A percentile compares a stretch with the other conserved stretches of the same genome.
phyloP scores from a whole-genome alignment of 2,888 invertebrate species.

The Julus scanicus region DNA sequence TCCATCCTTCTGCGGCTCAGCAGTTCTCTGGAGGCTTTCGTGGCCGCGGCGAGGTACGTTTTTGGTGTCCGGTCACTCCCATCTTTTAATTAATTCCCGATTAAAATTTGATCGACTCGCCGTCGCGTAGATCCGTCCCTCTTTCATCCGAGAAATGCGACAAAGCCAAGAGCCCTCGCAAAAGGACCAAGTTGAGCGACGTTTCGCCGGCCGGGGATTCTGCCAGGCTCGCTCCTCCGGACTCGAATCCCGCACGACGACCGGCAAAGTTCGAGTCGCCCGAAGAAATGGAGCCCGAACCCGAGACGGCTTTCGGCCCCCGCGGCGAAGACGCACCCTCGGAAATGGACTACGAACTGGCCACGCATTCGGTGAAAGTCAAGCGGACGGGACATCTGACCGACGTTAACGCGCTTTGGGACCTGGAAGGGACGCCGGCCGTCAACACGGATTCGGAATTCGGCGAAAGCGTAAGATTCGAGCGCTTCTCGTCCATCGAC shows the following conservation, averaged over 20 bases:
- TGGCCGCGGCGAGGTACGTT: neutral
- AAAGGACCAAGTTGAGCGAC: neutral
- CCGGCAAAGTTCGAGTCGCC: neutral
- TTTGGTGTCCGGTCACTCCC: no score
- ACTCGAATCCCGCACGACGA: neutral
- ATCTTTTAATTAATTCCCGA: no score
- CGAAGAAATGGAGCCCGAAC: neutral
- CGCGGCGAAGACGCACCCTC: neutral
- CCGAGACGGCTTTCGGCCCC: neutral
- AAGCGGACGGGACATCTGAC: slow-evolving; percentile 71
- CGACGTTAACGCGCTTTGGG: slow-evolving; percentile 72
- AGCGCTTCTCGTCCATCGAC: slow-evolving; percentile 69
- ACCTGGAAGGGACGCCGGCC: slow-evolving; percentile 65
- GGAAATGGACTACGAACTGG: slow-evolving; percentile 68
- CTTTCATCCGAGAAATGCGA: neutral
- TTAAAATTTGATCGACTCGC: no score
- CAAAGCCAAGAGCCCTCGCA: neutral
- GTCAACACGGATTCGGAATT: slow-evolving; percentile 64
- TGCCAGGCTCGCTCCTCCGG: neutral
- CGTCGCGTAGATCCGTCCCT: neutral
- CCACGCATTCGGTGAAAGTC: slow-evolving; percentile 72
- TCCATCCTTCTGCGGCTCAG: slow-evolving; percentile 74
- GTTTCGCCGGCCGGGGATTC: neutral
- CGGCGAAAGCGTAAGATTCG: slow-evolving; percentile 65
- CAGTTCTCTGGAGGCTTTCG: neutral